A percentile compares a stretch with the other conserved stretches of the same genome.
Conservation (phyloP, 2,113 vertebrate genomes). For the Suncus etruscus region DNA sequence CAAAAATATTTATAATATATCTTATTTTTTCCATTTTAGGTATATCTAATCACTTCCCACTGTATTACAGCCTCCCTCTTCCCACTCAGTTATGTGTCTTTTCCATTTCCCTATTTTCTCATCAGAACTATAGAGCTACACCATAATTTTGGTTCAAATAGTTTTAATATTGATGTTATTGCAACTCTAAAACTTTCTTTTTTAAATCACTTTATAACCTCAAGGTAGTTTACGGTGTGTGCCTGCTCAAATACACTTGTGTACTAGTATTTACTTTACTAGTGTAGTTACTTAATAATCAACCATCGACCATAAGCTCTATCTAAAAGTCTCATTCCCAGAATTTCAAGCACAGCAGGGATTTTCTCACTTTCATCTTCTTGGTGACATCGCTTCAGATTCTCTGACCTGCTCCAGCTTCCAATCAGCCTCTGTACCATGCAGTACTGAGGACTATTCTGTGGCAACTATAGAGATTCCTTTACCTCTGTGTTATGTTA, state of each 20-base stretch:
- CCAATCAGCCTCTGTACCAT: neutral
- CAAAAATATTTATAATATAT: neutral
- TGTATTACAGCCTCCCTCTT: neutral
- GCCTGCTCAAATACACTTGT: neutral
- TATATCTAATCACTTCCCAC: neutral
- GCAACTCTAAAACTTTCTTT: conserved; percentile 45
- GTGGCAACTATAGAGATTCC: neutral
- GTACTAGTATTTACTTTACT: neutral
- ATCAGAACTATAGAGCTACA: neutral
- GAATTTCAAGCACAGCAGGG: neutral
- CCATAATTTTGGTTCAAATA: neutral
- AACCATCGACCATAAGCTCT: neutral
- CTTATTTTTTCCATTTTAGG: conserved; percentile 26
- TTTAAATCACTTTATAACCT: conserved; percentile 13
- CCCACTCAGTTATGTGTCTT: neutral
- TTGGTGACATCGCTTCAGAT: neutral
- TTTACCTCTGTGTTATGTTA: neutral
- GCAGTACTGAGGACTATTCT: neutral
- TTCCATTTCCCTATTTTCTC: neutral
- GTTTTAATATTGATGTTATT: neutral
- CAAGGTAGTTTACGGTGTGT: neutral
- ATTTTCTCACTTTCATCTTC: neutral
- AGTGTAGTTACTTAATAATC: neutral
- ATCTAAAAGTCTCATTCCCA: conserved; percentile 20
- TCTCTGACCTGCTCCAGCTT: neutral